Percentiles rank a stretch among this genome's conserved stretches.
phyloP scores from a whole-genome alignment of 2,113 vertebrate species.

The Meriones unguiculatus region DNA sequence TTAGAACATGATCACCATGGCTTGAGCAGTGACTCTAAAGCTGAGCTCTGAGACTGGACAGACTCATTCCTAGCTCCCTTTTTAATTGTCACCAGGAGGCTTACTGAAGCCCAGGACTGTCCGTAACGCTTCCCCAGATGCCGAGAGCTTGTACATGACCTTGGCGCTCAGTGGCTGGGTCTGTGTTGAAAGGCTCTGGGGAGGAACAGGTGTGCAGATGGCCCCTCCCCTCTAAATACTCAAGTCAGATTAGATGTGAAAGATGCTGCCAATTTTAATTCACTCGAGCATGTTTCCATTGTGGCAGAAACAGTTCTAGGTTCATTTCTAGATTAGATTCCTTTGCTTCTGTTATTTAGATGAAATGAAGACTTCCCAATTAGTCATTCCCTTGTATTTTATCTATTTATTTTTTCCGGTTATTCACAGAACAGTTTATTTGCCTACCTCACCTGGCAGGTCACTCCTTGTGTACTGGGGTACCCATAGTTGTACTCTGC shows the following conservation, averaged over 20 bases:
- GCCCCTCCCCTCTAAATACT: not conserved
- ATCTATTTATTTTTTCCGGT: not conserved
- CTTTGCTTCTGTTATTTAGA: not conserved
- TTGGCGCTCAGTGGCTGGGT: not conserved
- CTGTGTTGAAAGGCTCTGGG: not conserved
- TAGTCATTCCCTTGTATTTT: not conserved
- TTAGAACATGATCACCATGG: not conserved
- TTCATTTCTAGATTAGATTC: not conserved
- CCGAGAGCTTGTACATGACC: not conserved
- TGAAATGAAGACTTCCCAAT: not conserved
- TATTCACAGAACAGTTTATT: not conserved
- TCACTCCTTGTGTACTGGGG: not conserved
- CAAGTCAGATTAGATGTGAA: not conserved
- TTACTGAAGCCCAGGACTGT: not conserved
- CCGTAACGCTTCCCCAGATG: not conserved
- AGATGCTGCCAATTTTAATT: not conserved
- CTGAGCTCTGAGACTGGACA: not conserved
- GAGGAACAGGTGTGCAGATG: fast-evolving
- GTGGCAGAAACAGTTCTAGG: not conserved
- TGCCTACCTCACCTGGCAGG: not conserved
- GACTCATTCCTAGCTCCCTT: not conserved
- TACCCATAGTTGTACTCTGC: not conserved
- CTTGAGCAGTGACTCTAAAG: not conserved
- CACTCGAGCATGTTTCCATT: not conserved
- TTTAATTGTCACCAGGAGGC: no score